Conservation (phyloP, 2,888 invertebrate genomes). For the Tiliacea citrago region DNA sequence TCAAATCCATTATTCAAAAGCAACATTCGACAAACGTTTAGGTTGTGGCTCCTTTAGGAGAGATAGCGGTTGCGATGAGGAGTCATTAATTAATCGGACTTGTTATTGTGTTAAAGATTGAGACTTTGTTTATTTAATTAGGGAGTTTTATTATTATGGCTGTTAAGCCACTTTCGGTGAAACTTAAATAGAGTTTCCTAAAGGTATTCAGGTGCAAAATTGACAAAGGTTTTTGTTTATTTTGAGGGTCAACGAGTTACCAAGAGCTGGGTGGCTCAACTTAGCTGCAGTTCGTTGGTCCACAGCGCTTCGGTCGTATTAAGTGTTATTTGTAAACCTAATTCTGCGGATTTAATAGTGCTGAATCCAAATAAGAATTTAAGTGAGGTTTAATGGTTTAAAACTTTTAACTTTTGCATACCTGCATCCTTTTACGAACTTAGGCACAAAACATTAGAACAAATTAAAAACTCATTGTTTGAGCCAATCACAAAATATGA, state of each 20-base stretch:
- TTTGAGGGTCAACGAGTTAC: not conserved
- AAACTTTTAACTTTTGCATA: not conserved
- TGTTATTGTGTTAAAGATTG: constrained; percentile 24
- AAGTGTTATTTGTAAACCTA: not conserved
- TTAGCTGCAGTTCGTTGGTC: not conserved
- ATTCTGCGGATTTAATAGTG: not conserved
- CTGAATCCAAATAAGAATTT: not conserved
- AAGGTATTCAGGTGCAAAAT: not conserved
- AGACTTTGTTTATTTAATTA: constrained; percentile 14
- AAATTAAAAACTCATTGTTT: not conserved
- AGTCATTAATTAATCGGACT: constrained; percentile 27
- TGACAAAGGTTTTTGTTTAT: not conserved
- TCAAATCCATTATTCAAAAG: constrained; percentile 83
- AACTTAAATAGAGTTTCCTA: not conserved
- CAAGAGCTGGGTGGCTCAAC: not conserved
- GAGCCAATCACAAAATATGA: constrained; percentile 2
- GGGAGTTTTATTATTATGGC: not conserved
- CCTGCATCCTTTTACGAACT: not conserved
- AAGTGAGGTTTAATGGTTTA: too few relatives aligned
- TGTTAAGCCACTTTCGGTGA: not conserved
- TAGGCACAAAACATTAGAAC: too few relatives aligned
- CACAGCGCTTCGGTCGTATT: not conserved
- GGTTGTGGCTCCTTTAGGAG: constrained; percentile 33
- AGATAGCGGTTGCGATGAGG: constrained; percentile 43
- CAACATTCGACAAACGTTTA: constrained; percentile 76